Evolutionary conservation across 92 coral and sea anemone genomes (phyloP).

Genomic region (Heliopora coerulea): DNA sequence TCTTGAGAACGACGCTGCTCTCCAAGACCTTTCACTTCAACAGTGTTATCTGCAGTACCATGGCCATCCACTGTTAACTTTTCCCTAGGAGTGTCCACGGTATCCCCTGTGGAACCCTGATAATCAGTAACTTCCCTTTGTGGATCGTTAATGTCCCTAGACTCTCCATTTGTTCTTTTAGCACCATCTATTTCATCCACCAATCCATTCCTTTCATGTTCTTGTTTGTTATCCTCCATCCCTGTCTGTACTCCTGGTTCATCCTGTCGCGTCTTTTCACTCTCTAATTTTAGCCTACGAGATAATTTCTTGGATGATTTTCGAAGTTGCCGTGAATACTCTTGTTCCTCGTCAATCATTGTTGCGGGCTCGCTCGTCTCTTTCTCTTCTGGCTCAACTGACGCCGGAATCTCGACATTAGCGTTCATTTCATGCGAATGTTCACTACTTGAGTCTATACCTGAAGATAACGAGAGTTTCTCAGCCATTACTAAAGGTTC

Average conservation of each 20-base stretch:
- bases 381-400: conserved; percentile 1
- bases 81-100: not conserved
- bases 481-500: not conserved
- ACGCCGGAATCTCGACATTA: conserved; percentile 9
- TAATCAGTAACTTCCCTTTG: not conserved
- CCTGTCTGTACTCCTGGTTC: conserved; percentile 17
- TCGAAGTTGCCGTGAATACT: conserved; percentile 35
- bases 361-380: conserved; percentile 4
- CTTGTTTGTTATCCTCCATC: not conserved
- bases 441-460: not conserved
- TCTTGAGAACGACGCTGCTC: not conserved
- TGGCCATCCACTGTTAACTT: not conserved
- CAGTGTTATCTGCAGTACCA: not conserved
- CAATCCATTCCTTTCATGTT: conserved; percentile 1
- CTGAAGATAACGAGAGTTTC: not conserved
- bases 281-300: conserved; percentile 4
- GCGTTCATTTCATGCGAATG: not conserved
- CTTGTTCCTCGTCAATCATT: conserved; percentile 8
- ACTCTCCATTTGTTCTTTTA: not conserved
- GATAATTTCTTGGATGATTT: conserved; percentile 27
- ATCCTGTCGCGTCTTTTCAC: not conserved
- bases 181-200: not conserved
- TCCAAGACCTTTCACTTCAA: not conserved
- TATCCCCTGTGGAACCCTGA: not conserved
- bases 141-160: not conserved